phyloP scores from a whole-genome alignment of 2,888 invertebrate genomes.

The Mesopsocus fuscifrons region DNA sequence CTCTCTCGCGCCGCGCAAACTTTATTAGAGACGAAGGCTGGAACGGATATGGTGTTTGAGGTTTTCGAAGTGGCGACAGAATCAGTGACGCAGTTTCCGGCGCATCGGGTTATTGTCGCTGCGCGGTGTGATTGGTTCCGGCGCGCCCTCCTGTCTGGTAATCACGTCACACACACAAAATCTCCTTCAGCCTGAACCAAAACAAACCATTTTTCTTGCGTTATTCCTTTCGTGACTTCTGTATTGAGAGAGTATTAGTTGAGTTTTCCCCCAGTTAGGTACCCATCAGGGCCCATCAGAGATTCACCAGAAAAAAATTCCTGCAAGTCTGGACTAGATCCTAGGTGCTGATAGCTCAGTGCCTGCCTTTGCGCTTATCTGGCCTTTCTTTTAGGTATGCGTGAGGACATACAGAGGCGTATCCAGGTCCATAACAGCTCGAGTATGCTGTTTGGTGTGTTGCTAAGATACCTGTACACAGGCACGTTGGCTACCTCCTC shows the following conservation, averaged over 20 bases:
- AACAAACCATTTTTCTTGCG: too few relatives aligned
- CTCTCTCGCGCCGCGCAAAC: slow-evolving; percentile 37
- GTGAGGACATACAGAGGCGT: slow-evolving; percentile 47
- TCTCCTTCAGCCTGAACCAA: too few relatives aligned
- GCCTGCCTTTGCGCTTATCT: too few relatives aligned
- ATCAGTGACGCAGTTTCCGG: slow-evolving; percentile 27
- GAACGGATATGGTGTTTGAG: slow-evolving; percentile 48
- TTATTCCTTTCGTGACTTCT: too few relatives aligned
- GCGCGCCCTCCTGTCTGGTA: slow-evolving; percentile 38
- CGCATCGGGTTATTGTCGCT: slow-evolving; percentile 46
- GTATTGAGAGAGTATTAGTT: too few relatives aligned
- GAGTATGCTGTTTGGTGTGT: slow-evolving; percentile 36
- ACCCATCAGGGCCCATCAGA: too few relatives aligned
- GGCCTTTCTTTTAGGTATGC: slow-evolving; percentile 28
- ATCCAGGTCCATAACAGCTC: slow-evolving; percentile 45
- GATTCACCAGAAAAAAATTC: too few relatives aligned
- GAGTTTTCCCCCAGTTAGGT: too few relatives aligned
- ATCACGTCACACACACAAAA: too few relatives aligned
- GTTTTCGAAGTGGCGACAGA: slow-evolving; percentile 20
- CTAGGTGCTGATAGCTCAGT: too few relatives aligned
- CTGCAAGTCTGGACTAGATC: too few relatives aligned
- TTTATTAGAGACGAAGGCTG: slow-evolving; percentile 31
- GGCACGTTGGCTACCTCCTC: slow-evolving; percentile 33
- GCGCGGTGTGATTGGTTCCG: slow-evolving; percentile 50
- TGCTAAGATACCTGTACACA: slow-evolving; percentile 42